These are phyloP conservation scores for Neopelma chrysocephalum DNA, from an alignment of 2,797 vertebrate genomes.

Conservation along the genomic window DNA sequence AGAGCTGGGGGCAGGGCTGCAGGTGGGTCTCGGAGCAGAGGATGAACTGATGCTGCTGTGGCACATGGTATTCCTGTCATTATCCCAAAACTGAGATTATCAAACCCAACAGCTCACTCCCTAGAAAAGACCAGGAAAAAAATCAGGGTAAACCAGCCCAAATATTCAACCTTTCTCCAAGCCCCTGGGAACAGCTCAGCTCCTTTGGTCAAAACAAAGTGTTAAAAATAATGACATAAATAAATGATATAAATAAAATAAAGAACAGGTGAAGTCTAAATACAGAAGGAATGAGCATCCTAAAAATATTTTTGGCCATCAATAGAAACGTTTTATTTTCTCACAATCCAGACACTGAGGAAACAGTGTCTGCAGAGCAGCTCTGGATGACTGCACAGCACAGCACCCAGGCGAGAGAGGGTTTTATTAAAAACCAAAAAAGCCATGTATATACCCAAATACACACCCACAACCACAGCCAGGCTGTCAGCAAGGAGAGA, in stretches of 20 bases:
- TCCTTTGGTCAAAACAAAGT: not conserved
- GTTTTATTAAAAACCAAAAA: not conserved
- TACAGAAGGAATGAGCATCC: not conserved
- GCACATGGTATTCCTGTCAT: accelerated
- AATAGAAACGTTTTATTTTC: not conserved
- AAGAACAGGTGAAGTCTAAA: constrained; percentile 53
- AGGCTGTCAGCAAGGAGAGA: not conserved
- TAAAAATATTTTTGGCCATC: not conserved
- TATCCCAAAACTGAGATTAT: not conserved
- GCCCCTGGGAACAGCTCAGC: not conserved
- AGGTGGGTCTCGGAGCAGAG: not conserved
- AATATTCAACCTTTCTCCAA: not conserved
- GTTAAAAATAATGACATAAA: not conserved
- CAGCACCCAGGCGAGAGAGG: not conserved
- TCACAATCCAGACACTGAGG: not conserved
- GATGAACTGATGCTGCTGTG: accelerated
- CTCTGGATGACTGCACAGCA: not conserved
- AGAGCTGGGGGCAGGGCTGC: not conserved
- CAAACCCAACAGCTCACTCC: not conserved
- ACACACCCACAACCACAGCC: not conserved
- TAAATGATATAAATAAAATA: no score
- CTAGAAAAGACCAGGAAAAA: not conserved
- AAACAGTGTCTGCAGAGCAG: not conserved
- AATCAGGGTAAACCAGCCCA: not conserved
- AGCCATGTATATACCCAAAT: not conserved